phyloP scores from a whole-genome alignment of 2,113 vertebrate genomes.

The Capreolus pygargus region DNA sequence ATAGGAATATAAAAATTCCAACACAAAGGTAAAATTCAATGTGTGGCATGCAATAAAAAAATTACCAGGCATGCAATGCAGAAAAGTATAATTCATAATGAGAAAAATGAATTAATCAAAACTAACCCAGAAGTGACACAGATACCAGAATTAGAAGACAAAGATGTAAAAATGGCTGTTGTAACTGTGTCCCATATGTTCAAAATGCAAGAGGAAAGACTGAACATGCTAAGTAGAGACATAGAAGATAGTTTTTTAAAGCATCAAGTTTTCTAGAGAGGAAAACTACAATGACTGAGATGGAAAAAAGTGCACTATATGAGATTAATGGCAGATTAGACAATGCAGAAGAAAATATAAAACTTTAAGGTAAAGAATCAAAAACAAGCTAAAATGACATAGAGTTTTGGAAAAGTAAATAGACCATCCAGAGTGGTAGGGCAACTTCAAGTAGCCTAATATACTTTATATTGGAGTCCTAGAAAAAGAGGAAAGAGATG shows the following conservation, averaged over 20 bases:
- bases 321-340: not conserved
- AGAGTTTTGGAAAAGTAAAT: not conserved
- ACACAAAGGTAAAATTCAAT: not conserved
- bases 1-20: not conserved
- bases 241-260: not conserved
- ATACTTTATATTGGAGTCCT: not conserved
- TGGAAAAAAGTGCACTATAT: not conserved
- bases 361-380: not conserved
- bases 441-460: not conserved
- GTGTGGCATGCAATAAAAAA: not conserved
- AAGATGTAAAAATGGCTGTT: not conserved
- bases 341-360: not conserved
- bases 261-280: not conserved
- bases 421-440: not conserved
- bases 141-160: slow-evolving; percentile 37
- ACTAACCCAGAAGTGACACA: slow-evolving; percentile 2
- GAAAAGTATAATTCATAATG: not conserved
- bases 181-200: not conserved
- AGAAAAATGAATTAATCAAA: slow-evolving; percentile 20
- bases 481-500: not conserved
- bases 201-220: not conserved
- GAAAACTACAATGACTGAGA: not conserved
- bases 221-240: not conserved
- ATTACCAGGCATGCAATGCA: not conserved
- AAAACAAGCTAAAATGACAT: not conserved